Conservation (phyloP, 2,888 invertebrate genomes). For the Andrena hattorfiana region DNA sequence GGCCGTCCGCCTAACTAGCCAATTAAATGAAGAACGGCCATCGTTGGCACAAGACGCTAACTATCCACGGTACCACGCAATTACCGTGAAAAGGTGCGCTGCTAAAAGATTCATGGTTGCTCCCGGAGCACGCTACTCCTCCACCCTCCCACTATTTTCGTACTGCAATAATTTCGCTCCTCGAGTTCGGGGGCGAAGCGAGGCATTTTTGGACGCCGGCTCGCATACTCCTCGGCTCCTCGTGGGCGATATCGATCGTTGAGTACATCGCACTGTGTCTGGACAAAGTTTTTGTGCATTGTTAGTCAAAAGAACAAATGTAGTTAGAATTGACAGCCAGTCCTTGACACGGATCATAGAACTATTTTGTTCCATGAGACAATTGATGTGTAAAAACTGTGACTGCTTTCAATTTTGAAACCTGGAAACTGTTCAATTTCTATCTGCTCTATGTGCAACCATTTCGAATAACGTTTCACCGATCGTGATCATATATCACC, state of each 20-base stretch:
- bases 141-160: slow-evolving; percentile 9
- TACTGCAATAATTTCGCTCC: slow-evolving; percentile 66
- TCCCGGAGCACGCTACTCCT: slow-evolving; percentile 27
- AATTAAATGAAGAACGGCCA: slow-evolving; percentile 72
- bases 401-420: neutral
- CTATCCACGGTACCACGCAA: slow-evolving; percentile 75
- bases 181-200: slow-evolving; percentile 7
- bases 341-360: neutral
- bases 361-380: no score
- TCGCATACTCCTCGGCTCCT: neutral
- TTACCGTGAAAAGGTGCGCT: slow-evolving; percentile 76
- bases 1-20: slow-evolving; percentile 68
- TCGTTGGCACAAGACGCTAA: slow-evolving; percentile 72
- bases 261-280: neutral
- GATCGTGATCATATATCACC: neutral
- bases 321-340: neutral
- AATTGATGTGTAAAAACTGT: neutral
- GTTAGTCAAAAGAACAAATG: neutral
- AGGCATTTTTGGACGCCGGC: neutral
- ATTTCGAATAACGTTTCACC: slow-evolving; percentile 11
- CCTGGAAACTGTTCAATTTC: slow-evolving; percentile 15
- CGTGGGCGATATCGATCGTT: neutral
- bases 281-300: neutral
- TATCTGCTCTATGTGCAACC: neutral
- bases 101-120: slow-evolving; percentile 79